Base-by-base conservation (phyloP, 2,888 invertebrate genomes). In the Catocala nupta region DNA sequence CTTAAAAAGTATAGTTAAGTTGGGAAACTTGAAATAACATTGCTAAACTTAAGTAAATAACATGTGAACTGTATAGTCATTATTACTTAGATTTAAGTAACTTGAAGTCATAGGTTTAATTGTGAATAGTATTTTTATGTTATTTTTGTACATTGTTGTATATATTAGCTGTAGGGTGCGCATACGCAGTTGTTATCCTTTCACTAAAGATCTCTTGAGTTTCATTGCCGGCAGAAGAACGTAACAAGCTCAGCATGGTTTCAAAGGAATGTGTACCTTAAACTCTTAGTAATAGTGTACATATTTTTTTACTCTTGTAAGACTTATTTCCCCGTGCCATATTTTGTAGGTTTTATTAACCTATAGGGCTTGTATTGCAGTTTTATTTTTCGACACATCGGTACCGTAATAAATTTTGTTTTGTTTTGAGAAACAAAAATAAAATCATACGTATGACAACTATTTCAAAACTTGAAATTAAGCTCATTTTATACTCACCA, bases 191-290 rank as follows among this genome's bases (percentile, higher is more conserved):
- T 92, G 93, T 93, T 94, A 90, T 93, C 90, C 94, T 94, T 94
- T 94, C 94, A 94, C 94, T 91, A 81, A 94, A 94, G 94, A 94
- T 94, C 94, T 94, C 94, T 94, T 92, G 93, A 86, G 87, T 90
- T 92, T 91, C 90, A 88, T 85, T 91, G 93, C 93, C 94, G 90
- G 76, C 81, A 74, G 87, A 90, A 81, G 88, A 84, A 86, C 81
- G 84, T 86, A 87, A 86, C 90, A 83, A 86, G 85, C 82, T 81
- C 73, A 85, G 77, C 87, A 83, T 80, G 77, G 78, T 85, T 87
- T 90, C 88, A 87, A 88, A 88, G 86, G 71, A 73, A 60, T 72
- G 56, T 70, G 65, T 68, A 53, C 58, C 62, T 62, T 76, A 74
- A 63, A 51, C 60, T 63, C 65, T 75, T 67, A 62, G 59, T 10